Conservation (phyloP, 1,140 invertebrate genomes). For the Parasteatoda tepidariorum region DNA sequence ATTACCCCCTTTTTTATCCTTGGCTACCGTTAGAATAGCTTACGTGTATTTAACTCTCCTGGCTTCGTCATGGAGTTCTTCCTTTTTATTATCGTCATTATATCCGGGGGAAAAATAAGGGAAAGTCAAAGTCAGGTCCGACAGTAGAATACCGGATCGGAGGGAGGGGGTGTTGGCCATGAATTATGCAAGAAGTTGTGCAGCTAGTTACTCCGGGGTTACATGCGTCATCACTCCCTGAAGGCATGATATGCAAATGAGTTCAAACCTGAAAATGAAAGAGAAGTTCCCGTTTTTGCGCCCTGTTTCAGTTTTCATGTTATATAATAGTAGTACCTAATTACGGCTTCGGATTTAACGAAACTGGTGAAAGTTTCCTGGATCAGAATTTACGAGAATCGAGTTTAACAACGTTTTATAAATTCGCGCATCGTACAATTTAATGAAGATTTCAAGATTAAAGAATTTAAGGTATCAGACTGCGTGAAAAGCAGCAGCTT, state of each 20-base stretch:
- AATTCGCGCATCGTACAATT: too few relatives aligned
- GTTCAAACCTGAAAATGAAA: neutral
- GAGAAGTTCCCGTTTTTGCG: neutral
- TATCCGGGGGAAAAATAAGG: neutral
- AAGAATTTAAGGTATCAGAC: too few relatives aligned
- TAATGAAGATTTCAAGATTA: too few relatives aligned
- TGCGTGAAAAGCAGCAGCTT: too few relatives aligned
- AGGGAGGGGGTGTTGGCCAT: neutral
- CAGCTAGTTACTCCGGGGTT: neutral
- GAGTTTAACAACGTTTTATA: too few relatives aligned
- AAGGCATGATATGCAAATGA: conserved; percentile 48
- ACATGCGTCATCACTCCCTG: conserved; percentile 43
- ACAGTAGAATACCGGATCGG: neutral
- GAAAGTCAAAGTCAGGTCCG: neutral
- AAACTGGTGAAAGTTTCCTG: too few relatives aligned
- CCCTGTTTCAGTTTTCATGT: too few relatives aligned
- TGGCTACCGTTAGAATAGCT: neutral
- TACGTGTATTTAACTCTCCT: neutral
- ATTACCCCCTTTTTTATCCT: neutral
- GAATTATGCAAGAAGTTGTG: conserved; percentile 39
- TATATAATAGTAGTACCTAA: too few relatives aligned
- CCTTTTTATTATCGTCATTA: conserved; percentile 4
- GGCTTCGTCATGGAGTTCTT: neutral
- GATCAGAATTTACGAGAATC: too few relatives aligned
- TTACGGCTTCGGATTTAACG: too few relatives aligned